These are phyloP conservation scores for Eumacrocentrus americanus DNA, from an alignment of 2,888 invertebrate genomes.

Conservation along the genomic window DNA sequence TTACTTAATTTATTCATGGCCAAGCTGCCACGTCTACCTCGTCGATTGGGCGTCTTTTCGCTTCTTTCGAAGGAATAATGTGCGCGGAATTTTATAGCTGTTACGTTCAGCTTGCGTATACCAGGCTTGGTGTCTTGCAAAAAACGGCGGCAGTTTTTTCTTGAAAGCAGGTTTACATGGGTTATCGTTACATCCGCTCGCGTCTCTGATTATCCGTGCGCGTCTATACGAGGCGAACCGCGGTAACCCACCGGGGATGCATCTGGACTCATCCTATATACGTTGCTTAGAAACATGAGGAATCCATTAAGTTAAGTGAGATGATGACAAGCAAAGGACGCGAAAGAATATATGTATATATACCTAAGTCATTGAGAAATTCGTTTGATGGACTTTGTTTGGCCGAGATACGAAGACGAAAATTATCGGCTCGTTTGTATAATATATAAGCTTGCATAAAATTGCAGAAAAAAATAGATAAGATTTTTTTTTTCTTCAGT, in stretches of 20 bases:
- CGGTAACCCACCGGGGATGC: not conserved
- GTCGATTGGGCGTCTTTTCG: not conserved
- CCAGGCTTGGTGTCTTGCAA: constrained; percentile 28
- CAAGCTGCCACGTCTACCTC: not conserved
- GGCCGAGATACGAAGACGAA: no score
- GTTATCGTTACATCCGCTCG: constrained; percentile 42
- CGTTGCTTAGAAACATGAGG: no score
- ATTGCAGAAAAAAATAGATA: no score
- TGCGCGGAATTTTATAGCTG: not conserved
- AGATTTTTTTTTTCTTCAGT: not conserved
- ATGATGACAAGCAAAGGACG: no score
- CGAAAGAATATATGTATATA: no score
- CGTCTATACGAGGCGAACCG: constrained; percentile 31
- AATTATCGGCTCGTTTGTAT: no score
- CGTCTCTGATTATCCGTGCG: constrained; percentile 39
- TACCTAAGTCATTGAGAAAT: no score
- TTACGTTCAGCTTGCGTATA: constrained; percentile 7
- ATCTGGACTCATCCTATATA: no score
- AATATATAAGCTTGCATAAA: no score
- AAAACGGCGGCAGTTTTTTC: constrained; percentile 38
- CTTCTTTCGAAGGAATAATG: not conserved
- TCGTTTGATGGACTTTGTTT: no score
- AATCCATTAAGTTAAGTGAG: no score
- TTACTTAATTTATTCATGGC: not conserved
- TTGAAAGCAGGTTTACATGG: constrained; percentile 43